Evolutionary conservation across 2,797 vertebrate genomes (phyloP).

Genomic region (Anguilla megastoma): DNA sequence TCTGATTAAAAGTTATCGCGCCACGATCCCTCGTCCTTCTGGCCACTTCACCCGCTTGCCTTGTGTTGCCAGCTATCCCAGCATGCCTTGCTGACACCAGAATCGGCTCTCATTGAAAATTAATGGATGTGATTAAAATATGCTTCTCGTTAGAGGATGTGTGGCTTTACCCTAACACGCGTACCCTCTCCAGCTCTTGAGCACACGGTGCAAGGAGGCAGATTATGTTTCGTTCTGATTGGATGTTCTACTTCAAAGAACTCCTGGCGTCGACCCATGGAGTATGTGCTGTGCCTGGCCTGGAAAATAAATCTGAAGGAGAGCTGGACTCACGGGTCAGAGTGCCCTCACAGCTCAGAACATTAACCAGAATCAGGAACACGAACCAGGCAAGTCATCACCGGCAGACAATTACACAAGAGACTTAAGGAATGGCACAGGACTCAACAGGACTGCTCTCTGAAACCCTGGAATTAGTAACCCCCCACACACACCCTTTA

Average conservation of each 20-base stretch:
- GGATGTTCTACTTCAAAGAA: conserved; percentile 47
- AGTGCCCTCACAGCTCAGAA: background rate
- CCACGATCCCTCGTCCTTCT: too few species aligned
- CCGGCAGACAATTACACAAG: background rate
- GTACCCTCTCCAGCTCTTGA: conserved; percentile 5
- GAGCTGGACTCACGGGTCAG: background rate
- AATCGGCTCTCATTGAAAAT: too few species aligned
- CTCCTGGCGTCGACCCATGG: conserved; percentile 52
- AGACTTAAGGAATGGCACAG: background rate
- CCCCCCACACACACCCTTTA: background rate
- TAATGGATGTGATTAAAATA: too few species aligned
- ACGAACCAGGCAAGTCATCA: background rate
- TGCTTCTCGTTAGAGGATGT: background rate
- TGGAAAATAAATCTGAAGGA: conserved; percentile 10
- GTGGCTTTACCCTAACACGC: background rate
- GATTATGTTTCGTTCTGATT: conserved; percentile 62
- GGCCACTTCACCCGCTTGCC: background rate
- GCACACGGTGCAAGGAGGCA: conserved; percentile 30
- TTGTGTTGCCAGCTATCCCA: too few species aligned
- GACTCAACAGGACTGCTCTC: background rate
- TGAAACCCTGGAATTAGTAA: background rate
- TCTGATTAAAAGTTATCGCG: too few species aligned
- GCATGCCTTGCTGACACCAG: too few species aligned
- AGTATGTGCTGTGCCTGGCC: conserved; percentile 41
- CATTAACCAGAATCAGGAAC: background rate